Conservation (phyloP, 2,113 vertebrate genomes). For the Struthio camelus region DNA sequence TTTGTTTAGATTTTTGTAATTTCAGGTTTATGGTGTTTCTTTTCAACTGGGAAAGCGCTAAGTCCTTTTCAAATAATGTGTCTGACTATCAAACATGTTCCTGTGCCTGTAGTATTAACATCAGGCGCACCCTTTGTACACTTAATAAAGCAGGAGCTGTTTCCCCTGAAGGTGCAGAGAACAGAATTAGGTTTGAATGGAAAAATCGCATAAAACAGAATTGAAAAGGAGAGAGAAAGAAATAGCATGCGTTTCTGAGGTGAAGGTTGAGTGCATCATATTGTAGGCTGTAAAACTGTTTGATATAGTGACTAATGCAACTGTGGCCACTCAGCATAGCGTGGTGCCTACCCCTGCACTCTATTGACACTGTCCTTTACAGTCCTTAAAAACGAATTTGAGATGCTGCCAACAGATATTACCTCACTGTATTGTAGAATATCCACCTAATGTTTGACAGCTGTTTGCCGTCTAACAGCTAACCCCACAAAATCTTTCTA, state of each 20-base stretch:
- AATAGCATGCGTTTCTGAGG: not conserved
- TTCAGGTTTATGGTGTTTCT: not conserved
- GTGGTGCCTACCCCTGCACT: not conserved
- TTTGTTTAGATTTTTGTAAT: not conserved
- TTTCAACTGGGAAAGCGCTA: not conserved
- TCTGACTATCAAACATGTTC: not conserved
- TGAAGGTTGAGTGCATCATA: not conserved
- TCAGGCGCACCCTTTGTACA: not conserved
- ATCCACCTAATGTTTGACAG: not conserved
- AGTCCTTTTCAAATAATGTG: not conserved
- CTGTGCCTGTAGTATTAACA: not conserved
- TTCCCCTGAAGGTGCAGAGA: not conserved
- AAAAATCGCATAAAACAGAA: slow-evolving; percentile 4
- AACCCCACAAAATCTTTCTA: not conserved
- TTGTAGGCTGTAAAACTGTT: not conserved
- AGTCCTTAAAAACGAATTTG: not conserved
- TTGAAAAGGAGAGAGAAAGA: not conserved
- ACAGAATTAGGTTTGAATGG: slow-evolving; percentile 1
- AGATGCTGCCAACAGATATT: not conserved
- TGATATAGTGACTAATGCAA: not conserved
- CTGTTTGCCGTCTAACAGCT: not conserved
- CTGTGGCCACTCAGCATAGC: not conserved
- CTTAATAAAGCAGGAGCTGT: not conserved
- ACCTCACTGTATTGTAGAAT: not conserved
- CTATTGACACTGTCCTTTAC: not conserved